Evolutionary conservation across 2,113 vertebrate species (phyloP).

Genomic region (Drymodes brunneopygia): DNA sequence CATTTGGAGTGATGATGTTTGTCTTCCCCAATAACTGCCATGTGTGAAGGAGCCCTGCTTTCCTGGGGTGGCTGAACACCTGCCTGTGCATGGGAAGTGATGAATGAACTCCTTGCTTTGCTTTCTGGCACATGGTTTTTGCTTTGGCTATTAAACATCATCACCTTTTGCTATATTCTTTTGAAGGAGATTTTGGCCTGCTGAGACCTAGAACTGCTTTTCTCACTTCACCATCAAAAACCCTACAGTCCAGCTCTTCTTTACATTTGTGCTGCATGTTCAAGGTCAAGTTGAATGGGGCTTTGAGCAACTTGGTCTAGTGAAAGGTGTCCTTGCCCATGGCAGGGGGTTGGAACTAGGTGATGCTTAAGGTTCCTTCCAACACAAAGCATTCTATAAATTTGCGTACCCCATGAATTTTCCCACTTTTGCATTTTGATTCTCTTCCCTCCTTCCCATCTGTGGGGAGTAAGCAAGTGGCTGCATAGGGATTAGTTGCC

Average conservation of each 20-base stretch:
- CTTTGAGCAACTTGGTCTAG: not conserved
- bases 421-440: not conserved
- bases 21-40: not conserved
- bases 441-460: not conserved
- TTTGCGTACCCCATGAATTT: not conserved
- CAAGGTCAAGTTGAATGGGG: not conserved
- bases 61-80: not conserved
- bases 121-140: not conserved
- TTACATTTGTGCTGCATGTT: not conserved
- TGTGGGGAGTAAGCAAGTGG: not conserved
- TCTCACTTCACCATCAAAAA: not conserved
- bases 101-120: not conserved
- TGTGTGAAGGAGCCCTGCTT: not conserved
- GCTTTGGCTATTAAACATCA: not conserved
- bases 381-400: not conserved
- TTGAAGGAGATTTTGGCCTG: not conserved
- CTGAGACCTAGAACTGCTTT: not conserved
- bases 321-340: not conserved
- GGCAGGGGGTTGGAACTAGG: not conserved
- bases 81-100: not conserved
- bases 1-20: not conserved
- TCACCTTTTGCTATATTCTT: not conserved
- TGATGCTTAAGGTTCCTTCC: not conserved
- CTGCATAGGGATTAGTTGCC: not conserved
- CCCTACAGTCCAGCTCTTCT: not conserved